Percentiles rank a stretch among this genome's conserved stretches.
These are phyloP conservation scores for Botrylloides violaceus DNA, from an alignment of 23 tunicate species.

Conservation along the genomic window DNA sequence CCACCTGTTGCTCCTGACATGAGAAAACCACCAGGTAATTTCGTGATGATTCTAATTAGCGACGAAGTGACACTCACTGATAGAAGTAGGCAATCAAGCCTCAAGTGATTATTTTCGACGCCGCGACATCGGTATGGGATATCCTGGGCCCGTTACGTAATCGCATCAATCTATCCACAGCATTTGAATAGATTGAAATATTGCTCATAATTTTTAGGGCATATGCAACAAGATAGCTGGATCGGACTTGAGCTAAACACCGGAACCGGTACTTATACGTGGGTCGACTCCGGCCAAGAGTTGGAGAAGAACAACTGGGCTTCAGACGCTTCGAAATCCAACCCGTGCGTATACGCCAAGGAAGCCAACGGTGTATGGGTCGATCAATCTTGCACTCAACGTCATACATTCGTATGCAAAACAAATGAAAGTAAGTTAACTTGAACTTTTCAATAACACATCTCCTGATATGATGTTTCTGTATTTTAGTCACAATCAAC, in stretches of 20 bases:
- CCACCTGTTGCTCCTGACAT: too few species aligned
- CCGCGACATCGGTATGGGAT: too few species aligned
- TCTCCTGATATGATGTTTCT: not conserved
- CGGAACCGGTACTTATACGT: conserved; percentile 24
- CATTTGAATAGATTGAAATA: not conserved
- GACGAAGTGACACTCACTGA: not conserved
- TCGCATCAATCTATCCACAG: not conserved
- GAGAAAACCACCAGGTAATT: too few species aligned
- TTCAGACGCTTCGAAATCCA: not conserved
- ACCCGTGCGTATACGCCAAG: conserved; percentile 41
- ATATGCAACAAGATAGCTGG: conserved; percentile 46
- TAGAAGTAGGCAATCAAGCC: not conserved
- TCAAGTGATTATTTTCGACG: not conserved
- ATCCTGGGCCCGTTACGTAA: too few species aligned
- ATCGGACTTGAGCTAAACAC: conserved; percentile 48
- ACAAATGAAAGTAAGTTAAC: conserved; percentile 57
- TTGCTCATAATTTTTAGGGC: conserved; percentile 33
- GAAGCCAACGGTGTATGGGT: conserved; percentile 22
- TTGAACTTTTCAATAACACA: not conserved
- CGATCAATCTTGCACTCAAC: conserved; percentile 27
- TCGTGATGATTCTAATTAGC: not conserved
- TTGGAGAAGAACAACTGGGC: conserved; percentile 35
- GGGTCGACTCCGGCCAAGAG: conserved; percentile 39
- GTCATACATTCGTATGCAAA: conserved; percentile 47
- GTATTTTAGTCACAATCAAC: conserved; percentile 4